Evolutionary conservation across 2,888 invertebrate genomes (phyloP), one percentile per base, ranked within the genome.

Genomic region (Nowickia ferox): DNA sequence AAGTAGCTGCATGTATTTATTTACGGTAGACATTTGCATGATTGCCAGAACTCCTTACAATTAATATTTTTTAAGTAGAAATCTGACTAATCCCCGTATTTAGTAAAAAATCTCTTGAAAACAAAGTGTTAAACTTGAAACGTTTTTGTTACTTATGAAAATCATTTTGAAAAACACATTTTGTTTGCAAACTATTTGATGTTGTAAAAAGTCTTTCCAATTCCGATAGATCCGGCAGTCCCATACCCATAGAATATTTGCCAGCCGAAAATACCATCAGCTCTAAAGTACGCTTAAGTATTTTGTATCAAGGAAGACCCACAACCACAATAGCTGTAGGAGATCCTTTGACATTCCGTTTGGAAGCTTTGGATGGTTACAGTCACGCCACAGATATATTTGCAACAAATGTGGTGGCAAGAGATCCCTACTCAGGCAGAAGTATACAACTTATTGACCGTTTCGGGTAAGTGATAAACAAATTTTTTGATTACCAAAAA

Each of bases 321-420:
- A 98, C 98, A 0, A 98, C 97, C 0, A 98, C 97, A 1, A 98
- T 98, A 63, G 98, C 98, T 9, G 98, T 98, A 3, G 98, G 98
- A 1, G 98, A 98, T 93, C 97, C 97, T 0, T 92, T 98, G 10
- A 97, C 97, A 10, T 97, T 98, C 94, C 95, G 97, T 86, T 92
- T 98, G 68, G 98, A 98, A 93, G 96, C 97, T 0, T 96, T 97
- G 92, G 97, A 97, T 89, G 97, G 97, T 86, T 97, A 97, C 89
- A 97, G 96, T 90, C 97, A 97, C 89, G 96, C 96, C 0, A 96
- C 96, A 0, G 98, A 98, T 89, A 97, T 98, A 88, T 98, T 98
- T 91, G 98, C 98, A 0, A 97, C 97, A 0, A 97, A 98, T 92
- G 98, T 98, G 2, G 96, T 98, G 13, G 98, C 98, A 0, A 95